A percentile compares a stretch with the other conserved stretches of the same genome.
Evolutionary conservation across 2,888 invertebrate genomes (phyloP).

Genomic region (Nomada fabriciana): DNA sequence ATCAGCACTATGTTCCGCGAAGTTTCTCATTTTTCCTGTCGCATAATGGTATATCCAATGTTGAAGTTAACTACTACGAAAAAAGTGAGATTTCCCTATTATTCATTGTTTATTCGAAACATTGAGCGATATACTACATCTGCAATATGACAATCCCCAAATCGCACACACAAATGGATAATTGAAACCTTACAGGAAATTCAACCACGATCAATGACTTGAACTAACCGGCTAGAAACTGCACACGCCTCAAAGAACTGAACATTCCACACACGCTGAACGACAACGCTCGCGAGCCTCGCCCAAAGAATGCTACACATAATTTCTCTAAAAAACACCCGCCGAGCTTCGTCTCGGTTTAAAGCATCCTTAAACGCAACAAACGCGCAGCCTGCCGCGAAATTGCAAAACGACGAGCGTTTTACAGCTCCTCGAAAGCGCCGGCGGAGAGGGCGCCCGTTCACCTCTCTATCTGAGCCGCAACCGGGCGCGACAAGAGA

Average conservation of each 20-base stretch:
- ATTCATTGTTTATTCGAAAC: not conserved
- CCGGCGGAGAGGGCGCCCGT: not conserved
- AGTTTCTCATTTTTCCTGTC: not conserved
- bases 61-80: not conserved
- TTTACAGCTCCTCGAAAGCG: conserved; percentile 12
- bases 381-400: not conserved
- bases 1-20: not conserved
- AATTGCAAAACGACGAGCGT: conserved; percentile 11
- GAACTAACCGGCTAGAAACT: too few relatives aligned
- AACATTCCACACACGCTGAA: not conserved
- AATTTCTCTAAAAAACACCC: not conserved
- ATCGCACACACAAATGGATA: too few relatives aligned
- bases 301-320: not conserved
- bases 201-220: too few relatives aligned
- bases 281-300: not conserved
- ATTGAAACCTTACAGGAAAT: too few relatives aligned
- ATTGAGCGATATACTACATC: too few relatives aligned
- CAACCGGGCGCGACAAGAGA: conserved; percentile 35
- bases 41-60: not conserved
- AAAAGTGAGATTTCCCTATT: not conserved
- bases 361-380: conserved; percentile 12
- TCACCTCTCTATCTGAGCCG: conserved; percentile 9
- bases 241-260: not conserved
- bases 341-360: not conserved
- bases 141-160: too few relatives aligned